Conservation (phyloP, 2,888 invertebrate genomes). For the Cacoxenus indagator region DNA sequence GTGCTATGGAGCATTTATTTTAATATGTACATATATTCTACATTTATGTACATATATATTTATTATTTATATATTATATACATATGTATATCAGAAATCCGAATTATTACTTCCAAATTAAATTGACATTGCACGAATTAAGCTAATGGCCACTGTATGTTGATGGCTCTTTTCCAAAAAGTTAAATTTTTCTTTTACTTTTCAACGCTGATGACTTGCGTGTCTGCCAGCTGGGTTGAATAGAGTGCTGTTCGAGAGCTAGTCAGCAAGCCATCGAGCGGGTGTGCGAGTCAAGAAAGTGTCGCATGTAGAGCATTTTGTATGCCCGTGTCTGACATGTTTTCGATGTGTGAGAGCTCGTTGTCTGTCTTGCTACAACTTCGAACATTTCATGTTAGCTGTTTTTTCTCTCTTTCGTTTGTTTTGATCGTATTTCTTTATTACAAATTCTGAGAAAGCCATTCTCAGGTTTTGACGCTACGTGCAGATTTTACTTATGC, state of each 20-base stretch:
- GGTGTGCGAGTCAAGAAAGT: background rate
- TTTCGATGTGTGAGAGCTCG: too few relatives aligned
- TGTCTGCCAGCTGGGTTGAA: background rate
- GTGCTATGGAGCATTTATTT: too few relatives aligned
- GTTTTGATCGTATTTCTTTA: background rate
- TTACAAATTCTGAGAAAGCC: background rate
- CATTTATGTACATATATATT: too few relatives aligned
- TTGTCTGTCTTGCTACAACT: background rate
- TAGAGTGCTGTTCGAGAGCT: background rate
- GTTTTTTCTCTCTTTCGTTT: background rate
- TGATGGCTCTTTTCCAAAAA: background rate
- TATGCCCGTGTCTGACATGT: background rate
- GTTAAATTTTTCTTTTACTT: background rate
- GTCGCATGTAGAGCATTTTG: constrained; percentile 16
- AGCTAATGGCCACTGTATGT: too few relatives aligned
- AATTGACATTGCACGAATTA: too few relatives aligned
- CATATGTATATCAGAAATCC: too few relatives aligned
- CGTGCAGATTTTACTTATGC: constrained; percentile 11
- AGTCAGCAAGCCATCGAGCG: too few relatives aligned
- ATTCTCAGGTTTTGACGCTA: background rate
- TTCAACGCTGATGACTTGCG: background rate
- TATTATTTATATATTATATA: too few relatives aligned
- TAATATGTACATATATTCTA: too few relatives aligned
- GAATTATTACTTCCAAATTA: too few relatives aligned
- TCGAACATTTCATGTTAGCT: background rate